A percentile compares a stretch with the other conserved stretches of the same genome.
Evolutionary conservation across 1,140 invertebrate genomes (phyloP).

Genomic region (Homalodisca vitripennis): DNA sequence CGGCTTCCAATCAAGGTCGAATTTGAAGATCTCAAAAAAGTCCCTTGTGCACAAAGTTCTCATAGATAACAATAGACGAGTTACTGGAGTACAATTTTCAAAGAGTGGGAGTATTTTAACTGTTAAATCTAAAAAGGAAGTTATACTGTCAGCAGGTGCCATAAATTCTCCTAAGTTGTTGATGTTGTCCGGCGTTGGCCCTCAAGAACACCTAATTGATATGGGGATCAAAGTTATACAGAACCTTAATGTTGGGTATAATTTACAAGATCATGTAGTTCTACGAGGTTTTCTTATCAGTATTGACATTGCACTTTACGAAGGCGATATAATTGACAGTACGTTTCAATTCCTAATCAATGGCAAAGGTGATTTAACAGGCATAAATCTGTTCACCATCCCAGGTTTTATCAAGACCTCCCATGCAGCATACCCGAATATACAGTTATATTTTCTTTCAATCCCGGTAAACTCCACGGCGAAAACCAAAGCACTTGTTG

Average conservation of each 20-base stretch:
- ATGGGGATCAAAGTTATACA: neutral
- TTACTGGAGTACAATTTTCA: neutral
- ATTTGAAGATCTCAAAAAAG: conserved; percentile 63
- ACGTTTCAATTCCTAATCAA: conserved; percentile 40
- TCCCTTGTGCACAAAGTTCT: conserved; percentile 64
- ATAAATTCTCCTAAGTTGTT: neutral
- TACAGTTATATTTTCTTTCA: conserved; percentile 3
- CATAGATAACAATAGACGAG: too few relatives aligned
- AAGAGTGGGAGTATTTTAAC: neutral
- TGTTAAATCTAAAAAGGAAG: neutral
- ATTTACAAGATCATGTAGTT: neutral
- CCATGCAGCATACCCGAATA: conserved; percentile 33
- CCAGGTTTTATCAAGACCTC: conserved; percentile 33
- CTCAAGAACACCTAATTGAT: neutral
- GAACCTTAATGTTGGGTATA: neutral
- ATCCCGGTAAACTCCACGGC: neutral
- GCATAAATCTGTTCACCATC: conserved; percentile 5
- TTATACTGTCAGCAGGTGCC: neutral
- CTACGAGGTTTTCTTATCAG: neutral
- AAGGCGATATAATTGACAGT: neutral
- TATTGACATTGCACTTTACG: neutral
- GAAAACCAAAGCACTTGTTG: neutral
- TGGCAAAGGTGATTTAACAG: conserved; percentile 31
- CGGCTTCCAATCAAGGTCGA: conserved; percentile 58
- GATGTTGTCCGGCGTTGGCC: conserved; percentile 43